phyloP scores from a whole-genome alignment of 2,113 vertebrate species.

The Paralichthys olivaceus region DNA sequence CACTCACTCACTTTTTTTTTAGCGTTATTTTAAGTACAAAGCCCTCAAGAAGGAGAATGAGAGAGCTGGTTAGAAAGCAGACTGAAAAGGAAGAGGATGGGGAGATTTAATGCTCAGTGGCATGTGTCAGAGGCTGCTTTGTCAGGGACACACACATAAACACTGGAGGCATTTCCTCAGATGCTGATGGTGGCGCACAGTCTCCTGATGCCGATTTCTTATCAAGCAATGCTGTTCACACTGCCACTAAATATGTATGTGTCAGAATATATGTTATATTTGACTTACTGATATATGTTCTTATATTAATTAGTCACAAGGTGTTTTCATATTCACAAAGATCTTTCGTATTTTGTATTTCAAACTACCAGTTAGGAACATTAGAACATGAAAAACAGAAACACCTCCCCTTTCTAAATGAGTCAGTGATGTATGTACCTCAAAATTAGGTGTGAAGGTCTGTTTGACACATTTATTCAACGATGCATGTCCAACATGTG shows the following conservation, averaged over 20 bases:
- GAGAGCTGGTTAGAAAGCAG: constrained; percentile 20
- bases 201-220: constrained; percentile 33
- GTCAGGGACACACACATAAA: constrained; percentile 12
- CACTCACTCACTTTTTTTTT: neutral
- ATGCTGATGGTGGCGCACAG: constrained; percentile 30
- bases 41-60: constrained; percentile 6
- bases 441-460: too few relatives aligned
- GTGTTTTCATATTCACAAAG: neutral
- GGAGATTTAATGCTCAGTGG: constrained; percentile 42
- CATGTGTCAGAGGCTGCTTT: constrained; percentile 43
- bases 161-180: constrained; percentile 13
- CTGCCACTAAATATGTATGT: neutral
- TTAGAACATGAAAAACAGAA: too few relatives aligned
- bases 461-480: too few relatives aligned
- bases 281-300: neutral
- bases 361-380: too few relatives aligned
- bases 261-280: neutral
- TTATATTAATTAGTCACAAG: neutral
- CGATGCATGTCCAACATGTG: too few relatives aligned
- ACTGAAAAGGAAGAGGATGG: constrained; percentile 5
- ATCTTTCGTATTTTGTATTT: too few relatives aligned
- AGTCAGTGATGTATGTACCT: too few relatives aligned
- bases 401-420: too few relatives aligned
- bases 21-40: constrained; percentile 11
- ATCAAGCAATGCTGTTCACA: constrained; percentile 3